phyloP scores from a whole-genome alignment of 2,888 invertebrate genomes.

The Deilephila porcellus region DNA sequence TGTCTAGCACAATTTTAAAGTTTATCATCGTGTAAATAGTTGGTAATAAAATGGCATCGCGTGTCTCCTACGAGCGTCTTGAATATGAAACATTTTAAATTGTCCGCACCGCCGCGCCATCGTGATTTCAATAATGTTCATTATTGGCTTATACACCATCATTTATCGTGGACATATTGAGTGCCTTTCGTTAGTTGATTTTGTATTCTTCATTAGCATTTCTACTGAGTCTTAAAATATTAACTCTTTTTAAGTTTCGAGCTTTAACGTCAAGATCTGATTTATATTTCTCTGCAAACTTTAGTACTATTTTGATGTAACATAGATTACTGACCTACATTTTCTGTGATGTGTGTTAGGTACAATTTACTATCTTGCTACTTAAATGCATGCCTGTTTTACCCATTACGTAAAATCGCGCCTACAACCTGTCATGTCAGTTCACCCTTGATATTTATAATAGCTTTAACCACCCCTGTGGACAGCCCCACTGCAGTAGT shows the following conservation, averaged over 20 bases:
- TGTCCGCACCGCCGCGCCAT: conserved; percentile 1
- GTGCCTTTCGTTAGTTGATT: background rate
- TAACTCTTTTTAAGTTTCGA: too few species aligned
- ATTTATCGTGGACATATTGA: background rate
- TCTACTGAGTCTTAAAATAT: too few species aligned
- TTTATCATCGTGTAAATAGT: background rate
- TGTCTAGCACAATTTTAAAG: background rate
- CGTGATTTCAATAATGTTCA: conserved; percentile 7
- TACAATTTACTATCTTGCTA: too few species aligned
- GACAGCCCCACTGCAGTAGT: background rate
- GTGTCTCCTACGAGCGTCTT: background rate
- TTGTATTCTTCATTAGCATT: background rate
- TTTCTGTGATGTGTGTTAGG: too few species aligned
- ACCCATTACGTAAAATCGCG: too few species aligned
- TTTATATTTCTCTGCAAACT: too few species aligned
- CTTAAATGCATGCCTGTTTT: too few species aligned
- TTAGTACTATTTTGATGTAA: too few species aligned
- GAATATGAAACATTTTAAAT: conserved; percentile 10
- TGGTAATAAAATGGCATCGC: background rate
- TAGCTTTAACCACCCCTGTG: background rate
- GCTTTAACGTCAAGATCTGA: too few species aligned
- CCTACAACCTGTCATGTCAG: too few species aligned
- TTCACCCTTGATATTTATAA: background rate
- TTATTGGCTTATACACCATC: background rate
- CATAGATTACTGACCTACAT: too few species aligned